Evolutionary conservation across 2,797 vertebrate genomes (phyloP).

Genomic region (Syngnathus acus): DNA sequence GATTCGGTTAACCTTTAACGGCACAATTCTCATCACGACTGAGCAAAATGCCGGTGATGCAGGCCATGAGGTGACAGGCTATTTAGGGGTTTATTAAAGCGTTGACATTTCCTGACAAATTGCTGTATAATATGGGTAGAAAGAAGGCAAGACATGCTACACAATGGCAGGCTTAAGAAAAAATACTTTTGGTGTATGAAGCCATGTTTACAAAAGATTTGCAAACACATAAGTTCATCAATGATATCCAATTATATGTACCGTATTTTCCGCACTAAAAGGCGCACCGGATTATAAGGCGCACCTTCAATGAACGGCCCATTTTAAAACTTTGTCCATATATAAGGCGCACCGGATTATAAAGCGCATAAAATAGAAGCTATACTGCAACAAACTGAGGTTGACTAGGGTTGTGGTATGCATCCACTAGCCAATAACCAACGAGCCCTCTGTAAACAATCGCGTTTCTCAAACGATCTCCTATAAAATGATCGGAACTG

Average conservation of each 20-base stretch:
- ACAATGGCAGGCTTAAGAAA: slow-evolving; percentile 14
- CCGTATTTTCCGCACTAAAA: neutral
- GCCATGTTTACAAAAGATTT: neutral
- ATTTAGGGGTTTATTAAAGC: slow-evolving; percentile 74
- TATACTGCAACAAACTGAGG: too few relatives aligned
- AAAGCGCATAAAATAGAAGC: too few relatives aligned
- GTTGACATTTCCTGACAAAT: slow-evolving; percentile 74
- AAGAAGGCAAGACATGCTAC: slow-evolving; percentile 42
- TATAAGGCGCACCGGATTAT: too few relatives aligned
- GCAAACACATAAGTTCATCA: neutral
- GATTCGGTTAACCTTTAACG: slow-evolving; percentile 76
- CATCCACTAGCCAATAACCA: too few relatives aligned
- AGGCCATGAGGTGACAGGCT: slow-evolving; percentile 59
- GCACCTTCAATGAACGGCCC: too few relatives aligned
- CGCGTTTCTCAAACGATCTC: too few relatives aligned
- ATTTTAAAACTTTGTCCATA: too few relatives aligned
- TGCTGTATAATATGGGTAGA: slow-evolving; percentile 58
- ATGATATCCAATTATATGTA: neutral
- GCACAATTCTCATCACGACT: slow-evolving; percentile 71
- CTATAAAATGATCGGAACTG: too few relatives aligned
- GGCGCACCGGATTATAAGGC: too few relatives aligned
- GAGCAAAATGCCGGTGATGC: slow-evolving; percentile 67
- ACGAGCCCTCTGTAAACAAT: too few relatives aligned
- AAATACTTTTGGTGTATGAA: neutral
- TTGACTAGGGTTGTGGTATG: too few relatives aligned